Evolutionary conservation across 2,797 vertebrate genomes (phyloP).

Genomic region (Pangasius sanitwongsei): DNA sequence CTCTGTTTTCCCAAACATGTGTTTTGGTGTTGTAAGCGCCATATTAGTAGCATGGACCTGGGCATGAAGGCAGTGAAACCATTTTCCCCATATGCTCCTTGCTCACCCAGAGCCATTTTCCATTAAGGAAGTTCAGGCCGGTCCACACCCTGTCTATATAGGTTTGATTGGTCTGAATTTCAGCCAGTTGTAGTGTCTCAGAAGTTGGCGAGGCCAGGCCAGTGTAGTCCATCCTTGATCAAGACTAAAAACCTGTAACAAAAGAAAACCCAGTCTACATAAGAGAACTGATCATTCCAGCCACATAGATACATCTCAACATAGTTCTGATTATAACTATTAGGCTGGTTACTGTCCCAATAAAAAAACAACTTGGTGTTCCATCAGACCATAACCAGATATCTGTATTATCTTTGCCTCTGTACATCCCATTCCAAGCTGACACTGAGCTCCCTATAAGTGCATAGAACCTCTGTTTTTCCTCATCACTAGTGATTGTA

Average conservation of each 20-base stretch:
- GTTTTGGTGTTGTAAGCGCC: neutral
- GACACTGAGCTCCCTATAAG: neutral
- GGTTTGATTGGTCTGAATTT: neutral
- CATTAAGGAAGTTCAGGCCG: neutral
- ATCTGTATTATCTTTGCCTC: too few species aligned
- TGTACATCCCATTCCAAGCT: too few species aligned
- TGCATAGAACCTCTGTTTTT: neutral
- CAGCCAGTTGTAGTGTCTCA: neutral
- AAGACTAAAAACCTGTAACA: neutral
- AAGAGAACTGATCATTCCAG: neutral
- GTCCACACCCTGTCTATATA: neutral
- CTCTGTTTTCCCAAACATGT: neutral
- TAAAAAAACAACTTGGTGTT: neutral
- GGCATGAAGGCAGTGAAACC: neutral
- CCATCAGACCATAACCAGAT: constrained; percentile 19
- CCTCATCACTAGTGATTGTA: neutral
- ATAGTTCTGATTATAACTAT: too few species aligned
- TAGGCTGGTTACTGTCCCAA: neutral
- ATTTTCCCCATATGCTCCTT: too few species aligned
- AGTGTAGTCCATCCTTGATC: neutral
- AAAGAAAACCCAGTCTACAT: neutral
- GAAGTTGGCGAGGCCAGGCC: neutral
- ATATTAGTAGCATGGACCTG: neutral
- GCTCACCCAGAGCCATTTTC: neutral
- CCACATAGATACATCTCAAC: neutral